These are phyloP conservation scores for Diaphora mendica DNA, from an alignment of 2,888 invertebrate genomes.

Conservation along the genomic window DNA sequence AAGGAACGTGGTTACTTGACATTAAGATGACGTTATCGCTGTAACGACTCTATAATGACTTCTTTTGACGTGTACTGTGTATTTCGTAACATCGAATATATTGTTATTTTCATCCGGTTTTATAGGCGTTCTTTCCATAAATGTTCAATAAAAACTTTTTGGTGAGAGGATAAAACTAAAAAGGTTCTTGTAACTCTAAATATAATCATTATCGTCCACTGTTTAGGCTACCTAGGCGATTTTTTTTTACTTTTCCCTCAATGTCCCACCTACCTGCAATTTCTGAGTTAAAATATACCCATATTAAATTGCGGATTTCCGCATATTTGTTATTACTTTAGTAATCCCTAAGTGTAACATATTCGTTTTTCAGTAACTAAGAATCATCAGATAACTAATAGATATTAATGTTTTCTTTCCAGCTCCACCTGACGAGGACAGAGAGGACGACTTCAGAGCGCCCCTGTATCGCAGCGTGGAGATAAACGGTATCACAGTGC, in stretches of 20 bases:
- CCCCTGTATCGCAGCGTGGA: slow-evolving; percentile 98
- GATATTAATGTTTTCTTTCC: slow-evolving; percentile 39
- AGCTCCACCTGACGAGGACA: slow-evolving; percentile 98
- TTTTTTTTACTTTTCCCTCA: no score
- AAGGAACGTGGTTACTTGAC: slow-evolving; percentile 2
- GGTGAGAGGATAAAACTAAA: background rate
- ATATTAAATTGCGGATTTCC: background rate
- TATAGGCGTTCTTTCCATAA: background rate
- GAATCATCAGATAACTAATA: background rate
- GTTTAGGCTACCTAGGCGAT: no score
- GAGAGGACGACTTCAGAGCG: slow-evolving; percentile 98
- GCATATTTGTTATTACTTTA: background rate
- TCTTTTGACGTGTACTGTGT: slow-evolving; percentile 4
- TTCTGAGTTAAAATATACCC: no score
- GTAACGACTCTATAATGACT: background rate
- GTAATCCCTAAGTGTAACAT: background rate
- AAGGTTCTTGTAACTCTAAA: background rate
- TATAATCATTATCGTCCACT: no score
- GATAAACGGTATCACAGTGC: slow-evolving; percentile 98
- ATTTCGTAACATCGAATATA: slow-evolving; percentile 1
- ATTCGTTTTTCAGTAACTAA: no score
- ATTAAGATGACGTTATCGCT: background rate
- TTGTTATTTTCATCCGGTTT: background rate
- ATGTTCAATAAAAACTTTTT: background rate
- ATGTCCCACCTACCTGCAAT: no score